Conservation (phyloP, 2,113 vertebrate species). For the Centropus bengalensis region DNA sequence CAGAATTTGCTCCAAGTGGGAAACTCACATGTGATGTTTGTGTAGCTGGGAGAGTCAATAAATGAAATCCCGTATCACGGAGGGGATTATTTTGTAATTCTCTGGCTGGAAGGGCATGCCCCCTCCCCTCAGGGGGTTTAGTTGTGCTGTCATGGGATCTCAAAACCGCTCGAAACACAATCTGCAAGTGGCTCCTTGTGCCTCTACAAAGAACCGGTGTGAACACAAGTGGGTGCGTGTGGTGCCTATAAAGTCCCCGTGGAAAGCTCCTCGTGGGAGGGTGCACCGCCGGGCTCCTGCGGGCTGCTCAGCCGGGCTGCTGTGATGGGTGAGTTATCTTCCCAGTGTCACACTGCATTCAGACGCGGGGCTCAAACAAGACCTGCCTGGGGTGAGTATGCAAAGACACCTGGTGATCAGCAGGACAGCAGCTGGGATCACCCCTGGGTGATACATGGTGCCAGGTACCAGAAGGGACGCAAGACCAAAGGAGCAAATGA, state of each 20-base stretch:
- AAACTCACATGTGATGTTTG: slow-evolving; percentile 51
- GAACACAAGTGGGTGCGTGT: not conserved
- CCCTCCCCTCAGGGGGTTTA: not conserved
- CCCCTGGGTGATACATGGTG: not conserved
- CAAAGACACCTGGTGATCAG: not conserved
- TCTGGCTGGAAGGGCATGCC: not conserved
- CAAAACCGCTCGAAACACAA: not conserved
- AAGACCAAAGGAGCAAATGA: not conserved
- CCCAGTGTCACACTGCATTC: not conserved
- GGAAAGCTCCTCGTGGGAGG: not conserved
- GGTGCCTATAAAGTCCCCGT: not conserved
- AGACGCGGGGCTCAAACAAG: not conserved
- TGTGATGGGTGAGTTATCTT: slow-evolving; percentile 58
- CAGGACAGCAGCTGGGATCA: not conserved
- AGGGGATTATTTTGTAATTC: not conserved
- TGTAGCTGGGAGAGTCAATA: not conserved
- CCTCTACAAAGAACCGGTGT: not conserved
- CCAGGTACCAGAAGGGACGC: not conserved
- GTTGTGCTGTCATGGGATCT: not conserved
- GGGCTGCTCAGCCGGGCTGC: not conserved
- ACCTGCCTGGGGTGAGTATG: not conserved
- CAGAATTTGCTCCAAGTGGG: not conserved
- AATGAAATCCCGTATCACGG: not conserved
- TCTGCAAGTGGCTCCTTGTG: slow-evolving; percentile 40
- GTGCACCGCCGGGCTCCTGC: not conserved